A percentile compares a stretch with the other conserved stretches of the same genome.
Conservation (phyloP, 2,113 vertebrate genomes). For the Sturnus vulgaris region DNA sequence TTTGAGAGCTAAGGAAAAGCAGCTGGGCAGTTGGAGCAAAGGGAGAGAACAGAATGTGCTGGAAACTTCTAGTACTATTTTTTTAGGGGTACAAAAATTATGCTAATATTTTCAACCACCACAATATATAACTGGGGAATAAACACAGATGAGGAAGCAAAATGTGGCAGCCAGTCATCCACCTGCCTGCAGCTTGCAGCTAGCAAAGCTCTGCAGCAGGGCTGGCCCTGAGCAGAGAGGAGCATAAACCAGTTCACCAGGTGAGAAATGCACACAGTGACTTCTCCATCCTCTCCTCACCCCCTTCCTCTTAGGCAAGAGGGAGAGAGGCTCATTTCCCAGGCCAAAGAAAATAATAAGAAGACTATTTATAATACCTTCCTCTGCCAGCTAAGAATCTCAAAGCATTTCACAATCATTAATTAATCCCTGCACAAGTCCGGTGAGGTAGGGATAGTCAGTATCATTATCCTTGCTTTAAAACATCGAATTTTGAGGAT, state of each 20-base stretch:
- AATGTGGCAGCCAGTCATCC: neutral
- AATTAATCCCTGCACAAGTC: neutral
- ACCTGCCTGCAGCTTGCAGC: neutral
- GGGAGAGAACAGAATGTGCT: slow-evolving; percentile 71
- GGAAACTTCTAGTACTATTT: slow-evolving; percentile 61
- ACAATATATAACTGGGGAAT: neutral
- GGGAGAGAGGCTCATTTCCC: neutral
- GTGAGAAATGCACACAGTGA: neutral
- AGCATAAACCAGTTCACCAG: neutral
- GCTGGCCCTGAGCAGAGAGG: neutral
- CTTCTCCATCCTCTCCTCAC: neutral
- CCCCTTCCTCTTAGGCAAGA: neutral
- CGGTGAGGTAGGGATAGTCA: neutral
- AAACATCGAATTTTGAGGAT: neutral
- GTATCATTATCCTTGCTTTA: neutral
- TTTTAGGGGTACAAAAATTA: neutral
- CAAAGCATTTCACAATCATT: neutral
- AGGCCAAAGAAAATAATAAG: neutral
- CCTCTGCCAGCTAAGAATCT: neutral
- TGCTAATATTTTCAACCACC: neutral
- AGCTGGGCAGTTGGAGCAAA: slow-evolving; percentile 45
- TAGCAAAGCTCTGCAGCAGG: neutral
- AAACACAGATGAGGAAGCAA: neutral
- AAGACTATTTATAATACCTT: neutral
- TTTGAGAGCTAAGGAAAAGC: slow-evolving; percentile 25